Percentiles rank a stretch among this genome's conserved stretches.
These are phyloP conservation scores for Syngnathus scovelli DNA, from an alignment of 2,113 vertebrate species.

Conservation along the genomic window DNA sequence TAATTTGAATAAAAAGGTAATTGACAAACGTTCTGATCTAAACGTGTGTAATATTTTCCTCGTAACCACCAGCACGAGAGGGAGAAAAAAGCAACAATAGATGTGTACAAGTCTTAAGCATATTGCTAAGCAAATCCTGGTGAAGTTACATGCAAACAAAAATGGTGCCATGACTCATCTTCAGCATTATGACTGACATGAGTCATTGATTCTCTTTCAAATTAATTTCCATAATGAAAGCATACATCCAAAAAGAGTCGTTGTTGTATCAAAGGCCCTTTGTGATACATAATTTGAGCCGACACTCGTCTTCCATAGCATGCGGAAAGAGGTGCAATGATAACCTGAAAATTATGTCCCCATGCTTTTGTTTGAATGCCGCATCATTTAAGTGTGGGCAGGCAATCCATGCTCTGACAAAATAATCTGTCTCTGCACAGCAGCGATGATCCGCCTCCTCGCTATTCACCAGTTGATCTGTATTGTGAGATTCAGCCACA, in stretches of 20 bases:
- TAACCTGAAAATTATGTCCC: conserved; percentile 47
- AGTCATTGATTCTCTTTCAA: background rate
- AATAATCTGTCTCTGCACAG: conserved; percentile 54
- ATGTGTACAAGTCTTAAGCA: background rate
- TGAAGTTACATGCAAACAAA: background rate
- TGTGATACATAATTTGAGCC: conserved; percentile 27
- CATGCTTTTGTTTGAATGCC: conserved; percentile 40
- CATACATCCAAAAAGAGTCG: conserved; percentile 12
- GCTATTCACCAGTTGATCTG: conserved; percentile 46
- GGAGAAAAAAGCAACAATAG: background rate
- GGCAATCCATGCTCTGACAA: conserved; percentile 50
- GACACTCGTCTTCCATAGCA: conserved; percentile 3
- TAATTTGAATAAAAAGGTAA: too few species aligned
- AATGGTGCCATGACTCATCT: background rate
- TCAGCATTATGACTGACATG: background rate
- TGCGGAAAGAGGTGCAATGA: conserved; percentile 26
- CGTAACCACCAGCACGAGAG: background rate
- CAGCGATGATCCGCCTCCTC: conserved; percentile 48
- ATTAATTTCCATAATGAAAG: conserved; percentile 6
- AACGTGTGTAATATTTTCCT: too few species aligned
- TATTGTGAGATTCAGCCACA: conserved; percentile 34
- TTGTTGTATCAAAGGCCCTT: conserved; percentile 30
- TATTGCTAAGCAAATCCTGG: background rate
- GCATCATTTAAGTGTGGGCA: conserved; percentile 44
- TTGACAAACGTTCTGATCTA: too few species aligned